Percentiles rank a stretch among this genome's conserved stretches.
phyloP scores from a whole-genome alignment of 2,113 vertebrate genomes.

The Hydropotes inermis region DNA sequence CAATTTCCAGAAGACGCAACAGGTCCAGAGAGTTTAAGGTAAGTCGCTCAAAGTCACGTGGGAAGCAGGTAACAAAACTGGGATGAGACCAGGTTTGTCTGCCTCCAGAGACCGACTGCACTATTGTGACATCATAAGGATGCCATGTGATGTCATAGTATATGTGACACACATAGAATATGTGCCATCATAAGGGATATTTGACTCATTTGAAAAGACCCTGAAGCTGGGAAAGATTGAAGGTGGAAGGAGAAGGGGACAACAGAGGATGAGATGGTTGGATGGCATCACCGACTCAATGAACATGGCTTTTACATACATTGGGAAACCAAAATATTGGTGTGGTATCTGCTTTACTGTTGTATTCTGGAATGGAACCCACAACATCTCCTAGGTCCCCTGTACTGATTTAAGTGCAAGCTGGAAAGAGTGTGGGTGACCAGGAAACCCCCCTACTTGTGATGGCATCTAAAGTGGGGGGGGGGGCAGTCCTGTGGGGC shows the following conservation, averaged over 20 bases:
- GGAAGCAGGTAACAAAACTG: not conserved
- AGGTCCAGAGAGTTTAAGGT: not conserved
- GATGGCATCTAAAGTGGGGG: not conserved
- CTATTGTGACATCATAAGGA: not conserved
- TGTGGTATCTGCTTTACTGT: not conserved
- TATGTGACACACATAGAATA: not conserved
- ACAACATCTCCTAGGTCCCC: not conserved
- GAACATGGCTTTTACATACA: not conserved
- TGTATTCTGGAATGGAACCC: not conserved
- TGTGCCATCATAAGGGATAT: not conserved
- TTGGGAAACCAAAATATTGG: not conserved
- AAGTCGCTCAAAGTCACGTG: not conserved
- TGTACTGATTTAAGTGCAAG: not conserved
- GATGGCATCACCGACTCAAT: not conserved
- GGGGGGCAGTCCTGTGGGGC: not conserved
- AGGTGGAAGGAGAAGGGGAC: not conserved
- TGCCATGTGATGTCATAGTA: not conserved
- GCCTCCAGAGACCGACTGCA: not conserved
- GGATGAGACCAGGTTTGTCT: not conserved
- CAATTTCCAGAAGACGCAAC: not conserved
- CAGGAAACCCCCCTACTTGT: not conserved
- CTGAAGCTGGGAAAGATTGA: not conserved
- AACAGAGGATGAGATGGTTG: not conserved
- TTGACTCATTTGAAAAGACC: not conserved
- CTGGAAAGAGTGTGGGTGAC: not conserved